These are phyloP conservation scores for Papilio gigon DNA, from an alignment of 2,888 invertebrate species.

Conservation along the genomic window DNA sequence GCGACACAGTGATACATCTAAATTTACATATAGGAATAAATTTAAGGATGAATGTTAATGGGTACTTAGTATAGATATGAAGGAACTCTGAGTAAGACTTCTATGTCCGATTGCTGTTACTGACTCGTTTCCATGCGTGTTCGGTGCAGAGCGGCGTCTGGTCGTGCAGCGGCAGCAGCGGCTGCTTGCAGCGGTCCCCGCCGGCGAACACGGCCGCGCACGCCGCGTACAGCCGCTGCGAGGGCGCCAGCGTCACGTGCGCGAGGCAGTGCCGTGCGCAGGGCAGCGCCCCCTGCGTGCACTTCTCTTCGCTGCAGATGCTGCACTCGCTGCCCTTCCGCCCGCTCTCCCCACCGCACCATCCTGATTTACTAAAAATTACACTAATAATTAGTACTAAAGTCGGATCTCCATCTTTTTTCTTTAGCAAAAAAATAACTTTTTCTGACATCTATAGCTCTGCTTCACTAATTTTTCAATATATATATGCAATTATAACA, in stretches of 20 bases:
- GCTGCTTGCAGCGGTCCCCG: constrained; percentile 75
- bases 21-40: too few relatives aligned
- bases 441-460: too few relatives aligned
- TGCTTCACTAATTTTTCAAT: too few relatives aligned
- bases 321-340: constrained; percentile 24
- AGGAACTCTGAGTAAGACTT: too few relatives aligned
- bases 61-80: too few relatives aligned
- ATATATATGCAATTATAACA: too few relatives aligned
- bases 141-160: constrained; percentile 92
- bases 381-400: neutral
- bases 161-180: constrained; percentile 72
- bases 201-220: constrained; percentile 80
- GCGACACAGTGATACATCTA: too few relatives aligned
- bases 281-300: constrained; percentile 82
- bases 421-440: too few relatives aligned
- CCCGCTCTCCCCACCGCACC: constrained; percentile 69
- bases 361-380: constrained; percentile 54
- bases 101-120: too few relatives aligned
- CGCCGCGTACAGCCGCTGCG: constrained; percentile 86
- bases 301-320: constrained; percentile 62
- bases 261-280: constrained; percentile 91
- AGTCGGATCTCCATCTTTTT: too few relatives aligned
- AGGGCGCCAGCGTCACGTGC: constrained; percentile 92
- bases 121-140: constrained; percentile 91
- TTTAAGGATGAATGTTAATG: too few relatives aligned